Evolutionary conservation across 2,888 invertebrate genomes (phyloP).

Genomic region (Epiperipatus broadwayi): DNA sequence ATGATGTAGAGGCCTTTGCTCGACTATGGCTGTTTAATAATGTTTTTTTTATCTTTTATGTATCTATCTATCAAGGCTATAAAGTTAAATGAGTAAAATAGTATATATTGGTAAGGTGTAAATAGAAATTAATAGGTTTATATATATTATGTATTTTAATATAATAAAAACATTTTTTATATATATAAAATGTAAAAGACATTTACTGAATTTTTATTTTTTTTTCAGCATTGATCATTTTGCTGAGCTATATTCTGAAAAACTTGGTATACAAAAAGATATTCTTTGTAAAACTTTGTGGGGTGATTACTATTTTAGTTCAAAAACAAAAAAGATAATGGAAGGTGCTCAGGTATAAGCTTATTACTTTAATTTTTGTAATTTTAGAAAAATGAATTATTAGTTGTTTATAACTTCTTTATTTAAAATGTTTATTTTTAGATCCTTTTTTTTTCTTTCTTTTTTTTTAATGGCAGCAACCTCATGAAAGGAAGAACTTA

Average conservation of each 20-base stretch:
- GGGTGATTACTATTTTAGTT: slow-evolving; percentile 79
- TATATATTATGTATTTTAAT: not conserved
- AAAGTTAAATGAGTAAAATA: too few species aligned
- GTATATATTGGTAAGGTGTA: too few species aligned
- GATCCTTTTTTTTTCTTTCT: slow-evolving; percentile 9
- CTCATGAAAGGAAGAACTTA: too few species aligned
- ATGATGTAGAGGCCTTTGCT: too few species aligned
- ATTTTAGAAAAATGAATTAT: slow-evolving; percentile 18
- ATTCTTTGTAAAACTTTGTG: slow-evolving; percentile 61
- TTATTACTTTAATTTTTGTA: slow-evolving; percentile 7
- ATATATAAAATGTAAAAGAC: not conserved
- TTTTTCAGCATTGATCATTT: slow-evolving; percentile 52
- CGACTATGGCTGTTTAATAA: too few species aligned
- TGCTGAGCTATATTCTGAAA: slow-evolving; percentile 51
- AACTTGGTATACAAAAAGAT: slow-evolving; percentile 50
- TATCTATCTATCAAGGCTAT: too few species aligned
- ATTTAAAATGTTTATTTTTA: not conserved
- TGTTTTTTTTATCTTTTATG: too few species aligned
- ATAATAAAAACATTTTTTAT: slow-evolving; percentile 7
- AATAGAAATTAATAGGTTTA: slow-evolving; percentile 4
- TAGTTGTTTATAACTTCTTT: not conserved
- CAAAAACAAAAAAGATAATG: slow-evolving; percentile 59
- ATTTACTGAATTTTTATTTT: too few species aligned
- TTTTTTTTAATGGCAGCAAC: too few species aligned
- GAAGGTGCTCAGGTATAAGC: slow-evolving; percentile 54